Conservation (phyloP, 2,888 invertebrate genomes). For the Sesia bembeciformis region DNA sequence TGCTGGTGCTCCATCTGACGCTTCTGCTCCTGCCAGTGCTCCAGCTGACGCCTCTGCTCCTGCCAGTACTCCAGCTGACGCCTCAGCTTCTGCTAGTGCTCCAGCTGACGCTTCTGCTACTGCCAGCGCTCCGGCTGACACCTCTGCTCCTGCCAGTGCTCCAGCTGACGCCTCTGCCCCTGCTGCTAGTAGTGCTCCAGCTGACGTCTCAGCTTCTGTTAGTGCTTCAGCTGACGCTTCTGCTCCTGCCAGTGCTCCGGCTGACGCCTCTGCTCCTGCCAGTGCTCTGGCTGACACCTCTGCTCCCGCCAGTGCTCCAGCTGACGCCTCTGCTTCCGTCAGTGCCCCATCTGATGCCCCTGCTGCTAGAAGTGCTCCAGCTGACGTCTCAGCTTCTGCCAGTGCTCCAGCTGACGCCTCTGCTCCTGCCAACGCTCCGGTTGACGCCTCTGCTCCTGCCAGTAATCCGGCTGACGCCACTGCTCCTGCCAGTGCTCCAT, state of each 20-base stretch:
- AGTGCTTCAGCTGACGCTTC: too few species aligned
- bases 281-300: too few species aligned
- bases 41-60: background rate
- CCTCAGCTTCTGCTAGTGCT: background rate
- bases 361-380: background rate
- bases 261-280: background rate
- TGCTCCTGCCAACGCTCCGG: background rate
- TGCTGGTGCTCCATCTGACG: background rate
- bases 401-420: background rate
- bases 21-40: slow-evolving; percentile 1
- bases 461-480: background rate
- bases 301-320: too few species aligned
- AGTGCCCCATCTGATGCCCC: background rate
- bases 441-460: background rate
- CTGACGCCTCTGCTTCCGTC: too few species aligned
- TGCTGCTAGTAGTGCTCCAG: background rate
- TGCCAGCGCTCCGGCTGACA: background rate
- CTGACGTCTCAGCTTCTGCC: background rate
- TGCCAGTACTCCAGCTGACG: background rate
- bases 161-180: background rate
- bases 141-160: background rate
- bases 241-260: background rate
- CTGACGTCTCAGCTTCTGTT: too few species aligned
- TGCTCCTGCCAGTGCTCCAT: background rate
- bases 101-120: background rate